Evolutionary conservation across 2,888 invertebrate species (phyloP).

Genomic region (Rhorus exstirpatorius): DNA sequence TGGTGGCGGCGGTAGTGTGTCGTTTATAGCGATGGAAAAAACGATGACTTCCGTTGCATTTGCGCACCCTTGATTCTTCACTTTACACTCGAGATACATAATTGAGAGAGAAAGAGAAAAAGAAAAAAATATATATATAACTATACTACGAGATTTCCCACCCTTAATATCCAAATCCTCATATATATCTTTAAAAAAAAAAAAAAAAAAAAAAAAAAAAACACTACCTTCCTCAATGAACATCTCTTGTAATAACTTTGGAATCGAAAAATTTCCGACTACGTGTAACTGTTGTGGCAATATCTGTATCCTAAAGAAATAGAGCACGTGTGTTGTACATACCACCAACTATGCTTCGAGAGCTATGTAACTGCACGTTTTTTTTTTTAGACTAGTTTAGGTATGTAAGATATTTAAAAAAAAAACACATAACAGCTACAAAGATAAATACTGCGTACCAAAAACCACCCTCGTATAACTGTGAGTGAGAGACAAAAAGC

Average conservation of each 20-base stretch:
- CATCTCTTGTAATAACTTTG: constrained; percentile 65
- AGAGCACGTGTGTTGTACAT: constrained; percentile 83
- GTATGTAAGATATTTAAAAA: constrained; percentile 65
- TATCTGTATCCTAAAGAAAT: constrained; percentile 46
- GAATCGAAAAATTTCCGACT: constrained; percentile 66
- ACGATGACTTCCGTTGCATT: constrained; percentile 49
- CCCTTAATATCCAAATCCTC: constrained; percentile 33
- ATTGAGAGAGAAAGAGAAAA: constrained; percentile 12
- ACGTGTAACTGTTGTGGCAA: constrained; percentile 68
- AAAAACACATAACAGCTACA: neutral
- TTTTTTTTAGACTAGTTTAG: constrained; percentile 80
- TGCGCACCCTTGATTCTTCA: constrained; percentile 69
- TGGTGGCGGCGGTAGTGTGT: constrained; percentile 31
- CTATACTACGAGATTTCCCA: constrained; percentile 32
- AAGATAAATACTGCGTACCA: constrained; percentile 75
- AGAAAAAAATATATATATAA: constrained; percentile 18
- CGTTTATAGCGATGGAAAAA: constrained; percentile 28
- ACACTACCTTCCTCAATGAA: constrained; percentile 49
- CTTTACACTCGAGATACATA: constrained; percentile 59
- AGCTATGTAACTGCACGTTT: constrained; percentile 78
- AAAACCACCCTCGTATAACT: constrained; percentile 76
- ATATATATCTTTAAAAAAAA: constrained; percentile 46
- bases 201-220: too few species aligned
- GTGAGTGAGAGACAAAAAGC: constrained; percentile 62
- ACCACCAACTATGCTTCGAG: constrained; percentile 82